A percentile compares a stretch with the other conserved stretches of the same genome.
These are phyloP conservation scores for Rhingia campestris DNA, from an alignment of 2,888 invertebrate species.

Conservation along the genomic window DNA sequence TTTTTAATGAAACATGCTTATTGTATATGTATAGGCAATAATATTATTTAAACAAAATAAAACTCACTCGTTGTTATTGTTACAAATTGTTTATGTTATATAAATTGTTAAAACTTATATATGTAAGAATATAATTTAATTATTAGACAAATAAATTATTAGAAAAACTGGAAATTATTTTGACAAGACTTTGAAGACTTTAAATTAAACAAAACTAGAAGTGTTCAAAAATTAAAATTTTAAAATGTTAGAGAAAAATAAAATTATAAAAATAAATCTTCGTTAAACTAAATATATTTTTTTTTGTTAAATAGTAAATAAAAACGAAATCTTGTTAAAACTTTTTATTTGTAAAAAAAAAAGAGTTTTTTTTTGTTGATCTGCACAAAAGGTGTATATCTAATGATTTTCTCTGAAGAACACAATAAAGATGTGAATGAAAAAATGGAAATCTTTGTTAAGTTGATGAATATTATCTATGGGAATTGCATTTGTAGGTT, in stretches of 20 bases:
- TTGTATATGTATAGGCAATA: conserved; percentile 33
- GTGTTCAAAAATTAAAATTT: conserved; percentile 57
- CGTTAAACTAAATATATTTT: conserved; percentile 41
- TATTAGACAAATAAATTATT: conserved; percentile 27
- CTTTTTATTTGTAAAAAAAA: conserved; percentile 33
- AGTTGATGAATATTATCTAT: conserved; percentile 6
- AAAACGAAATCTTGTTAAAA: conserved; percentile 55
- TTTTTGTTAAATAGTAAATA: conserved; percentile 44
- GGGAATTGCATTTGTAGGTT: conserved; percentile 65
- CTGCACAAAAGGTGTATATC: conserved; percentile 9
- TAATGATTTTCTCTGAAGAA: conserved; percentile 43
- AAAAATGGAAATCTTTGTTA: conserved; percentile 43
- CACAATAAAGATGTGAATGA: conserved; percentile 50
- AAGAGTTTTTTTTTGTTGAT: conserved; percentile 37
- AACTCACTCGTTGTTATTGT: conserved; percentile 51
- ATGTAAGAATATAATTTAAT: conserved; percentile 37
- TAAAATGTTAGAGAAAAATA: conserved; percentile 17
- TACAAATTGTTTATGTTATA: conserved; percentile 58
- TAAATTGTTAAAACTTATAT: conserved; percentile 50
- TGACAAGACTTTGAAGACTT: conserved; percentile 59
- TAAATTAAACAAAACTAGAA: conserved; percentile 50
- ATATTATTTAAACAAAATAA: conserved; percentile 34
- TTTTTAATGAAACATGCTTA: conserved; percentile 29
- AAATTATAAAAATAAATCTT: conserved; percentile 56
- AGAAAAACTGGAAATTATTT: conserved; percentile 26